A percentile compares a stretch with the other conserved stretches of the same genome.
Evolutionary conservation across 1,140 invertebrate species (phyloP).

Genomic region (Episyrphus balteatus): DNA sequence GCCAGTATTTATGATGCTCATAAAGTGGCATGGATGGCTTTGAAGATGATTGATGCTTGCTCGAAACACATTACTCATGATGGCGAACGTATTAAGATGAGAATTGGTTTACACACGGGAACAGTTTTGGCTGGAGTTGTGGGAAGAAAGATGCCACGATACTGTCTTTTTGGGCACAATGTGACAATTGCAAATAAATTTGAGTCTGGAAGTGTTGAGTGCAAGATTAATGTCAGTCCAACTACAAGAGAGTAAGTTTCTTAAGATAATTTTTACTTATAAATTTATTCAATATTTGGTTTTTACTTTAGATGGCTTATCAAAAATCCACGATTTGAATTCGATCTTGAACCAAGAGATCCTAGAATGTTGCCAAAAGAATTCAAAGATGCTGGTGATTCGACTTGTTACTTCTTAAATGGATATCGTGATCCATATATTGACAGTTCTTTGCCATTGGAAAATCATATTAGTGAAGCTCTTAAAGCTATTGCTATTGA

Average conservation of each 20-base stretch:
- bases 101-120: slow-evolving; percentile 85
- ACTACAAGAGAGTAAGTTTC: slow-evolving; percentile 76
- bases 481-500: slow-evolving; percentile 21
- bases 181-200: slow-evolving; percentile 92
- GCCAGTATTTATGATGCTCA: slow-evolving; percentile 66
- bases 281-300: neutral
- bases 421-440: slow-evolving; percentile 63
- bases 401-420: slow-evolving; percentile 78
- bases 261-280: neutral
- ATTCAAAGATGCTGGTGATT: slow-evolving; percentile 60
- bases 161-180: slow-evolving; percentile 85
- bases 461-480: slow-evolving; percentile 53
- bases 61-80: slow-evolving; percentile 77
- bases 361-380: slow-evolving; percentile 72
- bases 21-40: slow-evolving; percentile 90
- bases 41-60: slow-evolving; percentile 80
- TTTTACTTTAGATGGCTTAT: slow-evolving; percentile 52
- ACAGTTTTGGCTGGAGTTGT: slow-evolving; percentile 81
- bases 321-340: slow-evolving; percentile 62
- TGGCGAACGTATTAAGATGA: slow-evolving; percentile 88
- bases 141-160: slow-evolving; percentile 83
- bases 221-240: slow-evolving; percentile 84
- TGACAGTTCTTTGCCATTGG: slow-evolving; percentile 43
- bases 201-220: slow-evolving; percentile 82
- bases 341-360: slow-evolving; percentile 61